Base-by-base conservation (phyloP, 2,888 invertebrate species). In the Flexamia atlantica region DNA sequence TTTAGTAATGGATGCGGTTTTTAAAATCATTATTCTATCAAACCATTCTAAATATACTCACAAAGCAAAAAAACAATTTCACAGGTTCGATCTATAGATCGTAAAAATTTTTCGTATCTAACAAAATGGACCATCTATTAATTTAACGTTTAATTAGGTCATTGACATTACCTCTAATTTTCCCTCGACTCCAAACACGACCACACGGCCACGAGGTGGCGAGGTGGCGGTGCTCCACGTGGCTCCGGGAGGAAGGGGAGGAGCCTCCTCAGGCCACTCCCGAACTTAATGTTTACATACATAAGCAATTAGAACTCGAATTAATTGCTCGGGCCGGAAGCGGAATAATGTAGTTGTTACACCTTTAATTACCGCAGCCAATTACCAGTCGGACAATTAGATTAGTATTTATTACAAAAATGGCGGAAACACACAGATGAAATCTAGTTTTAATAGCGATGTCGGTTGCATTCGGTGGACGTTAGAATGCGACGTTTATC, bases 361-460 rank as follows among this genome's bases (percentile, higher is more conserved):
- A 76, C 76, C 76, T 46, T 76, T 76, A 76, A 76, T 76, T 76
- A 76, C 76, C 50, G 50, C 42, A 25, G 50, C 76, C 76, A 76
- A 76, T 76, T 76, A 76, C 23, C 28, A 46, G 76, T 28, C 40
- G 40, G 46, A 76, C 50, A 76, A 76, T 76, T 76, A 76, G 76
- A 76, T 76, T 76, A 76, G 76, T 46, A 76, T 76, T 76, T 76
- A 76, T 76, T 76, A 76, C 76, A 50, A 76, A 76, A 76, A 76
- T 76, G 76, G 76, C 76, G 76, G 76, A 76, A 46, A 76, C 46
- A 23, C 72, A 3, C 42, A 76, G 76, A 76, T 76, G 76, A 76
- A 30, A 76, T 76, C 76, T 76, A 70, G 70, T 70, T 70, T 70
- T 70, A 70, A 70, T 70, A 70, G 70, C 70, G 40, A 70, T 70